Evolutionary conservation across 2,113 vertebrate species (phyloP).

Genomic region (Hyla sarda): DNA sequence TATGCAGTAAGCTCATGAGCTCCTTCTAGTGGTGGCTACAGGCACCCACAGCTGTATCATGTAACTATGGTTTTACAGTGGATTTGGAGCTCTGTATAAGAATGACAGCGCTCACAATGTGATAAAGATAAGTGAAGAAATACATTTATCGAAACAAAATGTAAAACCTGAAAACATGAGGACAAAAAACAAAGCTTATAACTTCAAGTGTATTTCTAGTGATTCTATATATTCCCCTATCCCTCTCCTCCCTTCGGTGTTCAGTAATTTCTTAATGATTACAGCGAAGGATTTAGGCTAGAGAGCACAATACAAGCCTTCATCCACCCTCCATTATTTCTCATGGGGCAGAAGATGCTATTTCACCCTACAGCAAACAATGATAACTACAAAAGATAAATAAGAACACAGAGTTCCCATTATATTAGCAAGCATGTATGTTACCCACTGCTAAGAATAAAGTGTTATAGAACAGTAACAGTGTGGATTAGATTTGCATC

Average conservation of each 20-base stretch:
- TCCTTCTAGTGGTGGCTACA: no score
- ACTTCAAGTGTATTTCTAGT: no score
- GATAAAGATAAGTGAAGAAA: no score
- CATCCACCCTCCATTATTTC: background rate
- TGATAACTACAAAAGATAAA: background rate
- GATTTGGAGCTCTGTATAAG: no score
- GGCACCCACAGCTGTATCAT: no score
- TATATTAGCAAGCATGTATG: background rate
- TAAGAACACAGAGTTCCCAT: background rate
- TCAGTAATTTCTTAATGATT: background rate
- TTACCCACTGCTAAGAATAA: background rate
- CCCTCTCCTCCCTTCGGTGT: background rate
- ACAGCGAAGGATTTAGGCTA: background rate
- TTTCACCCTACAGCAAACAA: conserved; percentile 8
- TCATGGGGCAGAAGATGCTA: background rate
- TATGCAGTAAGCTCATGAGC: no score
- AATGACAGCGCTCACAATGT: no score
- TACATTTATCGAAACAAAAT: no score
- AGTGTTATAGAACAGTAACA: background rate
- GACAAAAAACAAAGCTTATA: no score
- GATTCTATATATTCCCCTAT: background rate
- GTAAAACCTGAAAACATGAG: no score
- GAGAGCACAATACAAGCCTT: background rate
- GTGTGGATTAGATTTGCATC: background rate
- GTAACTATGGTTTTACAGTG: no score